Evolutionary conservation across 2,797 vertebrate genomes (phyloP).

Genomic region (Odontamblyopus rebecca): DNA sequence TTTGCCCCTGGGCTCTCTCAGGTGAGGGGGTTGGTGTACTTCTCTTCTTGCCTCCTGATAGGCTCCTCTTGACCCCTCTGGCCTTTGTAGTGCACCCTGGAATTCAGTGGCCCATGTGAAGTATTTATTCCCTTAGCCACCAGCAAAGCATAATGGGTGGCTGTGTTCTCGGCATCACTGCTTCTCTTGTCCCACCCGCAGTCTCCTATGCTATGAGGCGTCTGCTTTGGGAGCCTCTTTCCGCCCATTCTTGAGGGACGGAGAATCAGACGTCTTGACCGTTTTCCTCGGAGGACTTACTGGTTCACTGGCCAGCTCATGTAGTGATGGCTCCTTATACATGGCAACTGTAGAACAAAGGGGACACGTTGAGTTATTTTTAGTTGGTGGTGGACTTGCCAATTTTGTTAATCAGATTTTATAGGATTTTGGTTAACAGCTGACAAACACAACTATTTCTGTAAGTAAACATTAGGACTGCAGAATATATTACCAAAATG

Average conservation of each 20-base stretch:
- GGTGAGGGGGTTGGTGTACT: conserved; percentile 35
- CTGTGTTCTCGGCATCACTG: conserved; percentile 60
- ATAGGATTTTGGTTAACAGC: too few relatives aligned
- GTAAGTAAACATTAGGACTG: too few relatives aligned
- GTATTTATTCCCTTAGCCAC: conserved; percentile 48
- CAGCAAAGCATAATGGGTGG: conserved; percentile 57
- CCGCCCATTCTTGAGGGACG: conserved; percentile 68
- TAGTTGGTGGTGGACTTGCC: not conserved
- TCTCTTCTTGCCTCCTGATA: conserved; percentile 51
- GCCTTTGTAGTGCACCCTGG: conserved; percentile 50
- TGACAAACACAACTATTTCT: too few relatives aligned
- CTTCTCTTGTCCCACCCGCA: conserved; percentile 68
- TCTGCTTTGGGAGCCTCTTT: conserved; percentile 78
- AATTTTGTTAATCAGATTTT: not conserved
- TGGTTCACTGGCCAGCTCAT: conserved; percentile 82
- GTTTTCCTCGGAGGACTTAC: conserved; percentile 81
- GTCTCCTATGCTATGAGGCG: conserved; percentile 77
- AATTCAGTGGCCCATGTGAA: conserved; percentile 36
- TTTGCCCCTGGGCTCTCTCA: conserved; percentile 33
- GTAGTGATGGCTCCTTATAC: conserved; percentile 98
- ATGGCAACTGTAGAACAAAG: conserved; percentile 86
- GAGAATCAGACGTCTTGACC: conserved; percentile 77
- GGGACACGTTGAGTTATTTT: conserved; percentile 13
- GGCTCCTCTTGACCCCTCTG: conserved; percentile 45
- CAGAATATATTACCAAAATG: too few relatives aligned